Evolutionary conservation across 2,797 vertebrate genomes (phyloP).

Genomic region (Gymnodraco acuticeps): DNA sequence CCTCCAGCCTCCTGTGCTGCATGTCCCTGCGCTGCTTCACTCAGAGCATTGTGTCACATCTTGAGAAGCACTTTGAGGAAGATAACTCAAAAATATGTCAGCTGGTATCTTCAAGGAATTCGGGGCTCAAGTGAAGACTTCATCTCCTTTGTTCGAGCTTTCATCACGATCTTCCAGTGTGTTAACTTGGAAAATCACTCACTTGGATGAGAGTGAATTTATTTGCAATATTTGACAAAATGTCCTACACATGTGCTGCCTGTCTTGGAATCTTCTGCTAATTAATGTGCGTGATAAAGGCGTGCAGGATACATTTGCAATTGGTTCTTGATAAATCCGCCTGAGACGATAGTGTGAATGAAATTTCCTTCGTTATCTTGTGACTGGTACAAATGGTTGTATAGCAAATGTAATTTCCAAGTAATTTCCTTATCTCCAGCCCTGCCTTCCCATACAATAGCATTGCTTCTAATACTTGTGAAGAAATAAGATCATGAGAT

Average conservation of each 20-base stretch:
- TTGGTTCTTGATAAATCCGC: slow-evolving; percentile 50
- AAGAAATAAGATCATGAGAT: slow-evolving; percentile 48
- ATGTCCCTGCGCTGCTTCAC: slow-evolving; percentile 21
- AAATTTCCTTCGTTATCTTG: slow-evolving; percentile 59
- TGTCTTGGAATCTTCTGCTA: slow-evolving; percentile 42
- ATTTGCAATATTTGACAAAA: slow-evolving; percentile 20
- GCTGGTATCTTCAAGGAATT: slow-evolving; percentile 15
- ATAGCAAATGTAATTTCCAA: slow-evolving; percentile 61
- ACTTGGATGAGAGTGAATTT: background rate
- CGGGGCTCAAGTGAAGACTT: slow-evolving; percentile 22
- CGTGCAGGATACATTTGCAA: slow-evolving; percentile 40
- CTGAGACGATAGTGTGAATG: slow-evolving; percentile 46
- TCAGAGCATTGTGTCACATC: slow-evolving; percentile 16
- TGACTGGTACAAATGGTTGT: slow-evolving; percentile 68
- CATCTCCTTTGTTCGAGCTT: slow-evolving; percentile 14
- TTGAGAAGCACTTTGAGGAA: slow-evolving; percentile 28
- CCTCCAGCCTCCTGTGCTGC: background rate
- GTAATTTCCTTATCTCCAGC: slow-evolving; percentile 60
- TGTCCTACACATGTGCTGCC: background rate
- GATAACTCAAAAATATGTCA: slow-evolving; percentile 37
- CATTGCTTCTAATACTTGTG: slow-evolving; percentile 28
- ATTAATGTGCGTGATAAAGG: slow-evolving; percentile 53
- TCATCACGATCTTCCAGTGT: slow-evolving; percentile 7
- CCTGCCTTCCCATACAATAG: slow-evolving; percentile 43
- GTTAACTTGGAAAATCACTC: background rate